phyloP scores from a whole-genome alignment of 2,888 invertebrate genomes.

The Sepiola atlantica region DNA sequence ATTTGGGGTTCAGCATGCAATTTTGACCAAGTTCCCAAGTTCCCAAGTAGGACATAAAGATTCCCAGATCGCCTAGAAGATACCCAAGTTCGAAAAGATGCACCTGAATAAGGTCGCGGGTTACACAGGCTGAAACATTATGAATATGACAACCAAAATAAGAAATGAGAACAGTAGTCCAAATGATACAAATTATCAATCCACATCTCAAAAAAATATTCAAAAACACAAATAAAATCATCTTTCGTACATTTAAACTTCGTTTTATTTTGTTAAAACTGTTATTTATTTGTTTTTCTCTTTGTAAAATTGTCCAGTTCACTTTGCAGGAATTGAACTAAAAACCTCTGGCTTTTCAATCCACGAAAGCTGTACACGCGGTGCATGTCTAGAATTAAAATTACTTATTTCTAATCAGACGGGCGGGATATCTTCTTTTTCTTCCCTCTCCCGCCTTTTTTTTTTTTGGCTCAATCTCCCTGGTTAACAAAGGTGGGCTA shows the following conservation, averaged over 20 bases:
- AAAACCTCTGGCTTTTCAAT: constrained; percentile 32
- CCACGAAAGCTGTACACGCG: not conserved
- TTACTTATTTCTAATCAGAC: constrained; percentile 32
- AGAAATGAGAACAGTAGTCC: no score
- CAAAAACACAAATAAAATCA: not conserved
- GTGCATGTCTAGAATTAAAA: not conserved
- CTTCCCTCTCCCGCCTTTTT: not conserved
- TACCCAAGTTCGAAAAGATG: no score
- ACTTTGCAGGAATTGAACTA: not conserved
- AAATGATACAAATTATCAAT: no score
- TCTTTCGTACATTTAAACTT: not conserved
- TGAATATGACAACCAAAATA: no score
- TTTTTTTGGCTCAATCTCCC: not conserved
- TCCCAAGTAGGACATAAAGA: no score
- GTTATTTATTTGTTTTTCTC: not conserved
- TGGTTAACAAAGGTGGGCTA: constrained; percentile 19
- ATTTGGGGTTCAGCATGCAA: no score
- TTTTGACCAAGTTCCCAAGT: no score
- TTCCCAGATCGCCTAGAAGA: no score
- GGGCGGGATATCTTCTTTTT: no score
- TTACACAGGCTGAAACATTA: no score
- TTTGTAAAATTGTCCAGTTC: not conserved
- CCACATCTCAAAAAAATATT: no score
- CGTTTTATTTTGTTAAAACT: not conserved
- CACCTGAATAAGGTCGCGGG: no score